Conservation (phyloP, 2,888 invertebrate species). For the Himalopsyche tibetana region DNA sequence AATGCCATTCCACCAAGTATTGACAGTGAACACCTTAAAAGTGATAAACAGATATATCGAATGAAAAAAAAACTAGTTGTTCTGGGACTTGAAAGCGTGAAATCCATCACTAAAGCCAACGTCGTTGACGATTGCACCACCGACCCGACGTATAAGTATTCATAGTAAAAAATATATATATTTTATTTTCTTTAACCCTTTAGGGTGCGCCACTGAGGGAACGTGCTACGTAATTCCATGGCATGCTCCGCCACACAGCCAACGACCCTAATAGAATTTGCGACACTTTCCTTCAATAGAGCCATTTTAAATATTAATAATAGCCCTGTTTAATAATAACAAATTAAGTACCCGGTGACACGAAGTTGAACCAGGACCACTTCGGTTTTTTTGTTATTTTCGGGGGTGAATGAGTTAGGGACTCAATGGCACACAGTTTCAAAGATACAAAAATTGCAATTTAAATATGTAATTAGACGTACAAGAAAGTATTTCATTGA, state of each 20-base stretch:
- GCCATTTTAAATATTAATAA: conserved; percentile 64
- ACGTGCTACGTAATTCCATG: conserved; percentile 23
- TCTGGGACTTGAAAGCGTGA: too few species aligned
- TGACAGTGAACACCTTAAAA: too few species aligned
- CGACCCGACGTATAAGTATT: too few species aligned
- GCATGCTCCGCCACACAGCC: conserved; percentile 18
- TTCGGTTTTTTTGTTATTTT: neutral
- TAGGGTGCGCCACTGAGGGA: neutral
- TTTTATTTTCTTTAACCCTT: neutral
- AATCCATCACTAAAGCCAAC: too few species aligned
- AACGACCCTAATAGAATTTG: conserved; percentile 62
- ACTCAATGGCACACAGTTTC: neutral
- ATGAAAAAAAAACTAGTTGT: too few species aligned
- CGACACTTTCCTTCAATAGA: conserved; percentile 61
- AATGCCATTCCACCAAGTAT: too few species aligned
- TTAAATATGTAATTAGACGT: too few species aligned
- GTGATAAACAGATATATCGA: too few species aligned
- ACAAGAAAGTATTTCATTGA: too few species aligned
- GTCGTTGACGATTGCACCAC: too few species aligned
- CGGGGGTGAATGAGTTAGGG: conserved; percentile 3
- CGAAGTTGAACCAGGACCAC: neutral
- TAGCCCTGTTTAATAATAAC: conserved; percentile 44
- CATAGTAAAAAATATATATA: too few species aligned
- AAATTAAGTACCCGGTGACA: conserved; percentile 30
- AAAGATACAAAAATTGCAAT: neutral